Evolutionary conservation across 1,140 invertebrate species (phyloP), one percentile per base, ranked within the genome.

Genomic region (Panagrolaimus sp.): DNA sequence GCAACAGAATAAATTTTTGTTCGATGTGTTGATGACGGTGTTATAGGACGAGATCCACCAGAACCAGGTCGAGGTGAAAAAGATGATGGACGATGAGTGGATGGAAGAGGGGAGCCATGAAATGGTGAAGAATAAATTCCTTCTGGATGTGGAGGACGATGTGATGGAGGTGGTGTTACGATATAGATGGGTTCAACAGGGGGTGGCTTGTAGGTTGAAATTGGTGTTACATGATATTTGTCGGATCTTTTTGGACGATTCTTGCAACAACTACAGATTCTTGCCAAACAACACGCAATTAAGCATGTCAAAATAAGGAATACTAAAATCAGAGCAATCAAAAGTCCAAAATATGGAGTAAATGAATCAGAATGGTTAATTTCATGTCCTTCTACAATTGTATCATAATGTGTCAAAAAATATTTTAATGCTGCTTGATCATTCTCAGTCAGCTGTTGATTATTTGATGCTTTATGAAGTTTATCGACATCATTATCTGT

Each of bases 211-310:
- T 65, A 65, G 0, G 45, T 23, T 23, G 63, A 44, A 44, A 65
- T 46, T n/a, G 27, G 63, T 20, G 45, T 43, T 38, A 65, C 63
- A 25, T 31, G n/a, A 46, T 45, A 65, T 45, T 65, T 65, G 31
- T 65, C 63, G 13, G 44, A 45, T n/a, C 42, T 65, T 25, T 44
- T n/a, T 46, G 20, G 63, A 8, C 63, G 63, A 2, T 38, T 38
- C 9, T 44, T n/a, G 23, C 31, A 43, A 63, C 62, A 63, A 5
- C 51, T 20, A 51, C 48, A 57, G 8, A 57, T 25, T 4, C 51
- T n/a, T 1, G 51, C 11, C 8, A 20, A 57, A 27, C 20, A 27
- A 57, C 51, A 57, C 4, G 51, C 51, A 20, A 57, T 25, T 16
- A 57, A 57, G 4, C 20, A 11, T 1, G 51, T 27, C 51, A 57